A percentile compares a stretch with the other conserved stretches of the same genome.
These are phyloP conservation scores for Cybosia mesomella DNA, from an alignment of 2,888 invertebrate genomes.

Conservation along the genomic window DNA sequence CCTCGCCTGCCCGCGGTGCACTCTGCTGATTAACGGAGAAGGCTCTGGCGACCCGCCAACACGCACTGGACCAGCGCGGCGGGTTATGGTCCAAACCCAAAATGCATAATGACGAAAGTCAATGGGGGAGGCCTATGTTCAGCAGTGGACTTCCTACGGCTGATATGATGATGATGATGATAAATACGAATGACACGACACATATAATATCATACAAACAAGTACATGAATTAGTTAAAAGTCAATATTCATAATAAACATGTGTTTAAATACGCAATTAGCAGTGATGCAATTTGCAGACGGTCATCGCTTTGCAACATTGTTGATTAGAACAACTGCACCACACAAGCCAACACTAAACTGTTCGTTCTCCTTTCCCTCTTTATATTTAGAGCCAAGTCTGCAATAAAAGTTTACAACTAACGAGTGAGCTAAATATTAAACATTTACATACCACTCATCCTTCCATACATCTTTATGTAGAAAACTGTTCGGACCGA, in stretches of 20 bases:
- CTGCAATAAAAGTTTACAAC: conserved; percentile 40
- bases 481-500: background rate
- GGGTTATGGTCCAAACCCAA: too few relatives aligned
- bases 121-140: too few relatives aligned
- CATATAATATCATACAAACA: background rate
- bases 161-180: too few relatives aligned
- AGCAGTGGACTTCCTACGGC: too few relatives aligned
- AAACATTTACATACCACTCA: conserved; percentile 8
- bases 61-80: too few relatives aligned
- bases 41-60: too few relatives aligned
- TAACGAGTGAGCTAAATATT: conserved; percentile 29
- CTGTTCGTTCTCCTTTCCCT: conserved; percentile 30
- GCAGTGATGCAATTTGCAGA: conserved; percentile 1
- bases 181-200: background rate
- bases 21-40: too few relatives aligned
- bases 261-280: conserved; percentile 19
- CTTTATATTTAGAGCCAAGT: conserved; percentile 35
- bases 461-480: background rate
- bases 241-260: background rate
- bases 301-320: conserved; percentile 19
- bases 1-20: too few relatives aligned
- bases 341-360: conserved; percentile 12
- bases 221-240: background rate
- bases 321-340: conserved; percentile 20
- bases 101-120: too few relatives aligned